A percentile compares a stretch with the other conserved stretches of the same genome.
These are phyloP conservation scores for Conops quadrifasciatus DNA, from an alignment of 2,888 invertebrate genomes.

Conservation along the genomic window DNA sequence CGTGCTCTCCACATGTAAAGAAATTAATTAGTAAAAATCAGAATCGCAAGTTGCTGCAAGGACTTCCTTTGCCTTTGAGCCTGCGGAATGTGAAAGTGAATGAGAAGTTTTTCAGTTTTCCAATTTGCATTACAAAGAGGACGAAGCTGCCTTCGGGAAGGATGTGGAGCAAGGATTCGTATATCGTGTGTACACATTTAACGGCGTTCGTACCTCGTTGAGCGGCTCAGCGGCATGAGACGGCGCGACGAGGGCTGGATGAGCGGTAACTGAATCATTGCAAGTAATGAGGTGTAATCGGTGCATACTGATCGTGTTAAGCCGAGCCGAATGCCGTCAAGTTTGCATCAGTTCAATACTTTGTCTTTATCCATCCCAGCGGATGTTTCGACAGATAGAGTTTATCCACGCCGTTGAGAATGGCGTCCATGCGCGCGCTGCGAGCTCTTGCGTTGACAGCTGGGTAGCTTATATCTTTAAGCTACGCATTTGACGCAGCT, in stretches of 20 bases:
- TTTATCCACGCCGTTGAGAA: no score
- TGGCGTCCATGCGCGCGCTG: conserved; percentile 13
- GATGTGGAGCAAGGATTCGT: background rate
- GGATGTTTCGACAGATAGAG: no score
- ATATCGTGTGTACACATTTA: conserved; percentile 19
- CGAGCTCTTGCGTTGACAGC: conserved; percentile 27
- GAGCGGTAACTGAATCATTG: background rate
- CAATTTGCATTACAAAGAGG: conserved; percentile 23
- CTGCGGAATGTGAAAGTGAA: conserved; percentile 26
- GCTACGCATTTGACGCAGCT: conserved; percentile 8
- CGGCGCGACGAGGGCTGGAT: no score
- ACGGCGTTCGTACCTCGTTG: no score
- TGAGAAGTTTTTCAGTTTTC: conserved; percentile 23
- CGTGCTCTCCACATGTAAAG: conserved; percentile 10
- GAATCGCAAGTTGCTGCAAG: conserved; percentile 25
- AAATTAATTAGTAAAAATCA: conserved; percentile 34
- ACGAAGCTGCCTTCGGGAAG: conserved; percentile 17
- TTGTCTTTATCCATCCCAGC: no score
- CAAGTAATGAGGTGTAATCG: background rate
- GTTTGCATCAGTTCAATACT: no score
- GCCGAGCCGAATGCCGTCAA: no score
- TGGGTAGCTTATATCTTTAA: conserved; percentile 31
- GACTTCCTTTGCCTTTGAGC: conserved; percentile 28
- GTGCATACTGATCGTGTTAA: background rate
- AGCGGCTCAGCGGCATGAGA: no score